A percentile compares a stretch with the other conserved stretches of the same genome.
phyloP scores from a whole-genome alignment of 2,888 invertebrate species.

The Metacarcinus magister region DNA sequence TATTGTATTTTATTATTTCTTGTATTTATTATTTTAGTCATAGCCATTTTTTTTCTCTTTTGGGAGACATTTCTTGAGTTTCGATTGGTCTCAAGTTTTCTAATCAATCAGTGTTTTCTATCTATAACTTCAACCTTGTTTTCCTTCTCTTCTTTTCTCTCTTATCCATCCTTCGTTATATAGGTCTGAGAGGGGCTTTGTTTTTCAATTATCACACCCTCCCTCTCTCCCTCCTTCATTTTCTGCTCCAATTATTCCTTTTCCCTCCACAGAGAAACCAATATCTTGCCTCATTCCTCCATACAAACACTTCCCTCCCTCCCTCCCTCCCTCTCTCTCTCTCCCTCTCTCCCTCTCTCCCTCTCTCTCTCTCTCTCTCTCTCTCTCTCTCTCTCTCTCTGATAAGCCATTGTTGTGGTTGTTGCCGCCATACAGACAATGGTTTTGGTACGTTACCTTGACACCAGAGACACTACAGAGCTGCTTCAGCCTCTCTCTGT shows the following conservation, averaged over 20 bases:
- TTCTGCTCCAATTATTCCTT: slow-evolving; percentile 36
- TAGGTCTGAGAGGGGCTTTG: neutral
- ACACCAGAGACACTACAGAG: too few species aligned
- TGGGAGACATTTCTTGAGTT: too few species aligned
- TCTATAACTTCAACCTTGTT: neutral
- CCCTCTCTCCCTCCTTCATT: neutral
- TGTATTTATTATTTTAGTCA: too few species aligned
- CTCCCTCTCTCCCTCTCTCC: neutral
- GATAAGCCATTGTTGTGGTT: too few species aligned
- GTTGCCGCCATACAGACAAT: too few species aligned
- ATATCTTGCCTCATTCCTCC: slow-evolving; percentile 41
- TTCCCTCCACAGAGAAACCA: slow-evolving; percentile 8
- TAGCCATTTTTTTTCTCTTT: too few species aligned
- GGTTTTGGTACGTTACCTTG: too few species aligned
- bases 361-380: too few species aligned
- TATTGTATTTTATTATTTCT: neutral
- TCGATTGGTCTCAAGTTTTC: neutral
- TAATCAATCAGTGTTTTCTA: neutral
- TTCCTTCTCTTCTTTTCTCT: neutral
- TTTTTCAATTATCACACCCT: slow-evolving; percentile 31
- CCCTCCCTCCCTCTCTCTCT: neutral
- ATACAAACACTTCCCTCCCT: neutral
- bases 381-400: too few species aligned
- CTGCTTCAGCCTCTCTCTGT: too few species aligned
- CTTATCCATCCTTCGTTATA: neutral